phyloP scores from a whole-genome alignment of 53 echinoderm and acorn worm species.

The Patiria pectinifera region DNA sequence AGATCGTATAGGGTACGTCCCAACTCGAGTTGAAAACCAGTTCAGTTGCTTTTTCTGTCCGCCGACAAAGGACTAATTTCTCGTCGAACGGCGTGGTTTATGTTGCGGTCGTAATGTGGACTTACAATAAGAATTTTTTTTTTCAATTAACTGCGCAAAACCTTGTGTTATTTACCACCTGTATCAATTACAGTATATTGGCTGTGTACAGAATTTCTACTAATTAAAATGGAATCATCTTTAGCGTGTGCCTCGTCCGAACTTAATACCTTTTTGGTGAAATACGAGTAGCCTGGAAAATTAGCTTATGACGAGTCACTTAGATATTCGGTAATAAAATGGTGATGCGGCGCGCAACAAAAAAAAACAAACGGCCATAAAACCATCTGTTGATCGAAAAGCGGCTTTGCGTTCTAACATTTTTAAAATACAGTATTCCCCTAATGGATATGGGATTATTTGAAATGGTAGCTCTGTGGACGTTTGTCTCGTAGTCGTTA shows the following conservation, averaged over 20 bases:
- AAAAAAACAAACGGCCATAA: background rate
- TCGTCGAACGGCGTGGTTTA: background rate
- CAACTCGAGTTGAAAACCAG: background rate
- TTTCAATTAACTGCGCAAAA: background rate
- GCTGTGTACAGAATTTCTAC: background rate
- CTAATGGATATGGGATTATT: background rate
- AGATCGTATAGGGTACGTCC: background rate
- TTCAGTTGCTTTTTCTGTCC: background rate
- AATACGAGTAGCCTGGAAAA: background rate
- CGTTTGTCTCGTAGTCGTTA: background rate
- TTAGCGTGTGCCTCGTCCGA: background rate
- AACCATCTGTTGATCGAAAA: background rate
- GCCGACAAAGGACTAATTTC: background rate
- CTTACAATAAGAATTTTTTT: background rate
- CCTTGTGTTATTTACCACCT: background rate
- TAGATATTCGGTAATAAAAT: background rate
- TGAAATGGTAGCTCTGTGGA: background rate
- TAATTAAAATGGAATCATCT: background rate
- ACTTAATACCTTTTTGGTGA: constrained; percentile 2
- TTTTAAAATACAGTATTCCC: background rate
- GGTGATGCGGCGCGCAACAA: background rate
- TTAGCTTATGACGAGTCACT: background rate
- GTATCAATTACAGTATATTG: background rate
- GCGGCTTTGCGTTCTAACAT: background rate
- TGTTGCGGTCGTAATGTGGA: background rate